A percentile compares a stretch with the other conserved stretches of the same genome.
Conservation (phyloP, 2,113 vertebrate species). For the Egretta garzetta region DNA sequence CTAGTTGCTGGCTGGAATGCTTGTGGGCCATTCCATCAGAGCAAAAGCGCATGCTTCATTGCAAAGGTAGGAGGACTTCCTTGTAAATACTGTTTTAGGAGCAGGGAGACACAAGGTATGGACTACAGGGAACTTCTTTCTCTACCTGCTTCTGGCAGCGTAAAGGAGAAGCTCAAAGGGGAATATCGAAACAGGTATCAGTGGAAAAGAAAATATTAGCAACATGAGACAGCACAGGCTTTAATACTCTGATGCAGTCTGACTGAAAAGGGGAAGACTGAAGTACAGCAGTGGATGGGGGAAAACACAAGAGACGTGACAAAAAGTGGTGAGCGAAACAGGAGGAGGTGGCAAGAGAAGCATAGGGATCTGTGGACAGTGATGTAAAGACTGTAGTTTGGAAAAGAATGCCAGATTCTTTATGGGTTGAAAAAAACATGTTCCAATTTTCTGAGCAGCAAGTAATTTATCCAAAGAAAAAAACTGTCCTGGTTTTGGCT, state of each 20-base stretch:
- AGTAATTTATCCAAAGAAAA: constrained; percentile 10
- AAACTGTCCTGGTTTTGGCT: background rate
- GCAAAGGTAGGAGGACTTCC: background rate
- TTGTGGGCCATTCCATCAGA: background rate
- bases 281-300: background rate
- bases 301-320: background rate
- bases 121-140: background rate
- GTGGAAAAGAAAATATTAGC: background rate
- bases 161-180: background rate
- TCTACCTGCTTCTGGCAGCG: background rate
- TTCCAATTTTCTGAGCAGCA: background rate
- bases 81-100: background rate
- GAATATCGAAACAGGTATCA: background rate
- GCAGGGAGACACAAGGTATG: background rate
- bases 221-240: background rate
- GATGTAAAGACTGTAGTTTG: background rate
- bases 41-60: background rate
- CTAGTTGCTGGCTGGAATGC: background rate
- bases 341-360: background rate
- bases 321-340: background rate
- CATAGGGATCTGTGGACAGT: background rate
- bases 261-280: background rate
- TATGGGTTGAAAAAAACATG: background rate
- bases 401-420: background rate
- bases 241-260: background rate